Evolutionary conservation across 2,888 invertebrate species (phyloP), one percentile per base, ranked within the genome.

Genomic region (Andricus quercusramuli): DNA sequence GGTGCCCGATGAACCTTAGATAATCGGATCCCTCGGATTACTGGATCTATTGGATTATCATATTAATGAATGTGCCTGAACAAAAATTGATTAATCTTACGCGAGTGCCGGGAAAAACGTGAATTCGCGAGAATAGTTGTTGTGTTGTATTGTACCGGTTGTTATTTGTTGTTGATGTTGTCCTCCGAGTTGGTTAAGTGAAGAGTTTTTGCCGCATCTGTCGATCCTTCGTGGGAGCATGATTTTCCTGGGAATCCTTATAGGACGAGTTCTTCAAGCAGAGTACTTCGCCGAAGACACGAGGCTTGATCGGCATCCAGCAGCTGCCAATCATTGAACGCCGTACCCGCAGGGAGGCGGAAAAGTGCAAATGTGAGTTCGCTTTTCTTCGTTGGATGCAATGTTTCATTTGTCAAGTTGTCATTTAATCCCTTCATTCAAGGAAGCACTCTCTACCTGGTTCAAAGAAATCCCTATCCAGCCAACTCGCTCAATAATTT

Each of bases 31-130:
- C 41, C 15, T 44, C 17, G 44, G 44, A 44, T 44, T 44, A 44
- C 44, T 47, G 5, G 5, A 6, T 47, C 86, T 85, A 80, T 85
- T 85, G 78, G 87, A 89, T 90, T 89, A 89, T 89, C 90, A 86
- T 89, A 89, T 88, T 89, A 88, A 90, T 88, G 88, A 88, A 85
- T 79, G 82, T 83, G 80, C 84, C 66, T 32, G 65, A 17, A 41
- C 51, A 79, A 77, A 76, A 66, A 70, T 80, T 67, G 17, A 64
- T 66, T 76, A 47, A 76, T 56, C 77, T 22, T 32, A 32, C 78
- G 78, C 62, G 37, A 44, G 29, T 78, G 32, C 66, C 51, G 29
- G 22, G 56, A 51, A 65, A 29, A 29, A 65, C 32, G 65, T 17
- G 65, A 29, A n/a, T 67, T 67, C 66, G 66, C 41, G 41, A 17